Evolutionary conservation across 2,113 vertebrate genomes (phyloP).

Genomic region (Marmota monax): DNA sequence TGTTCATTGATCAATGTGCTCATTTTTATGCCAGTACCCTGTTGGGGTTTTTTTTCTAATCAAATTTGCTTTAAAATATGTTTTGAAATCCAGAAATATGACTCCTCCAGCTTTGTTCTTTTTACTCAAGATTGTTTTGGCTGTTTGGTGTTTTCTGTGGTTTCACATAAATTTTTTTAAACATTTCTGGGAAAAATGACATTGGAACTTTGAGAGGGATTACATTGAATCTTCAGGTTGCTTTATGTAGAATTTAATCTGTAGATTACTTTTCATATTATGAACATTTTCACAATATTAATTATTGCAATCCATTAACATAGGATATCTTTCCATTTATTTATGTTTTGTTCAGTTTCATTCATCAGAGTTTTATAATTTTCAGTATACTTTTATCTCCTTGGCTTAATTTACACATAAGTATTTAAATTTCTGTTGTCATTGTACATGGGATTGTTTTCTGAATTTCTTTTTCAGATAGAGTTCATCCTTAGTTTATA

Average conservation of each 20-base stretch:
- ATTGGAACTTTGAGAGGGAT: neutral
- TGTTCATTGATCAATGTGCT: neutral
- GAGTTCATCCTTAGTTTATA: neutral
- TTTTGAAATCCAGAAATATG: neutral
- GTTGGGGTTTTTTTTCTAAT: neutral
- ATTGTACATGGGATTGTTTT: neutral
- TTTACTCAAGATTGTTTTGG: neutral
- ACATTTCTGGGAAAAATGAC: neutral
- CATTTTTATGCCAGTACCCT: neutral
- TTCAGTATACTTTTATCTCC: neutral
- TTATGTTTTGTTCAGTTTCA: neutral
- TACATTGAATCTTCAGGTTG: neutral
- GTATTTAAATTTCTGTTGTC: neutral
- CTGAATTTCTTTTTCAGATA: neutral
- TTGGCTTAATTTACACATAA: neutral
- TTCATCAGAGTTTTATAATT: neutral
- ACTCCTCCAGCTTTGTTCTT: neutral
- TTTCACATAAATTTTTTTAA: neutral
- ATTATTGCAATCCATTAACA: neutral
- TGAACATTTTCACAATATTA: neutral
- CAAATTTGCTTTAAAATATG: neutral
- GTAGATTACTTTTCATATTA: neutral
- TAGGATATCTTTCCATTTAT: neutral
- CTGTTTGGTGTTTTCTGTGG: neutral
- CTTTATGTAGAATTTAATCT: neutral